phyloP scores from a whole-genome alignment of 2,888 invertebrate genomes.

The Parapristionchus giblindavisi region DNA sequence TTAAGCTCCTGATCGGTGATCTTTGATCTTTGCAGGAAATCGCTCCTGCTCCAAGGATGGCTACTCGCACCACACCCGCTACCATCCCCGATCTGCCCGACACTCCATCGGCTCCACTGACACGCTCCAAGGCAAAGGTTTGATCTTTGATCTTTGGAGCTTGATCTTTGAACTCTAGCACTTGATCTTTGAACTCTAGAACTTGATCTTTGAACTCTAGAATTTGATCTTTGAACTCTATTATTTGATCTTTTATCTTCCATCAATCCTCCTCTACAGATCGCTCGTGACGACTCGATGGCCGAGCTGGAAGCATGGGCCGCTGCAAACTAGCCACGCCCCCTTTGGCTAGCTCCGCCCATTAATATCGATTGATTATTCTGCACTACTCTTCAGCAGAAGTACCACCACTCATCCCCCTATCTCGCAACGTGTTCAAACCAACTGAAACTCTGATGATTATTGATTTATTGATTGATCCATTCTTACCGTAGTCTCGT shows the following conservation, averaged over 20 bases:
- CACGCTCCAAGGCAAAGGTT: conserved; percentile 34
- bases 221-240: conserved; percentile 10
- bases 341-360: too few relatives aligned
- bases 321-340: conserved; percentile 56
- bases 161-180: conserved; percentile 23
- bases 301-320: conserved; percentile 58
- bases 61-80: conserved; percentile 2
- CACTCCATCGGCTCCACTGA: conserved; percentile 20
- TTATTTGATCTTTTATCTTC: neutral
- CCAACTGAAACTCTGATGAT: too few relatives aligned
- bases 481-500: too few relatives aligned
- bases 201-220: neutral
- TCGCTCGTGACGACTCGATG: conserved; percentile 44
- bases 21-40: too few relatives aligned
- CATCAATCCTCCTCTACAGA: neutral
- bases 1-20: too few relatives aligned
- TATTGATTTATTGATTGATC: too few relatives aligned
- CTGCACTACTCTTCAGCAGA: too few relatives aligned
- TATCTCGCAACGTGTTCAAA: too few relatives aligned
- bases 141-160: too few relatives aligned
- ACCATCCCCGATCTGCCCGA: conserved; percentile 22
- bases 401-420: too few relatives aligned
- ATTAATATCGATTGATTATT: too few relatives aligned
- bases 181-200: conserved; percentile 4
- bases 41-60: too few relatives aligned